Percentiles rank a stretch among this genome's conserved stretches.
Conservation (phyloP, 2,797 vertebrate genomes). For the Ptychobarbus kaznakovi region DNA sequence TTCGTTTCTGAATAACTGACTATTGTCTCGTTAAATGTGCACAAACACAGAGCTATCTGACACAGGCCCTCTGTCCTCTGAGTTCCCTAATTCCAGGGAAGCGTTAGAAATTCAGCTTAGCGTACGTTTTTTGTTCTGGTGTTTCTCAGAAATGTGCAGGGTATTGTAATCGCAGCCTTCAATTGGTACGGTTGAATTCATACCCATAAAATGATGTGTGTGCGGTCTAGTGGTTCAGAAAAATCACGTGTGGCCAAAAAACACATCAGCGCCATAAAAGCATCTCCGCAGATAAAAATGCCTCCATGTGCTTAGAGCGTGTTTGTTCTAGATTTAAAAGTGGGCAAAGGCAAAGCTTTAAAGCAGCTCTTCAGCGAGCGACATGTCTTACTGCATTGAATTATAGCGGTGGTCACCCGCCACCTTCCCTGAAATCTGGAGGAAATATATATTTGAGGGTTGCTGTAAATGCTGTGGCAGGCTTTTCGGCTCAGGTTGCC, state of each 20-base stretch:
- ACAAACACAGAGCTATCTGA: slow-evolving; percentile 20
- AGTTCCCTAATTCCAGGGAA: slow-evolving; percentile 32
- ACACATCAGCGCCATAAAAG: slow-evolving; percentile 1
- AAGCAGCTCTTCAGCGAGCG: background rate
- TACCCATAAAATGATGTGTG: slow-evolving; percentile 37
- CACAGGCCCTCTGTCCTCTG: slow-evolving; percentile 8
- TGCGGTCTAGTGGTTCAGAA: slow-evolving; percentile 37
- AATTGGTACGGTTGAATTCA: slow-evolving; percentile 35
- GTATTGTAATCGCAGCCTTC: slow-evolving; percentile 35
- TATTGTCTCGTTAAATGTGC: background rate
- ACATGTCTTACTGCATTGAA: slow-evolving; percentile 4
- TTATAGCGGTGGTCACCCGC: slow-evolving; percentile 30
- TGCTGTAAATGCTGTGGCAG: slow-evolving; percentile 31
- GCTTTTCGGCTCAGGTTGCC: background rate
- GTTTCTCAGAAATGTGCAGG: slow-evolving; percentile 48
- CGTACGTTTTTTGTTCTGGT: slow-evolving; percentile 6
- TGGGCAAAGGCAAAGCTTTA: background rate
- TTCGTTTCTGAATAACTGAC: background rate
- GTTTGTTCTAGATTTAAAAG: slow-evolving; percentile 29
- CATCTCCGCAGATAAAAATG: slow-evolving; percentile 26
- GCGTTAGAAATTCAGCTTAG: slow-evolving; percentile 29
- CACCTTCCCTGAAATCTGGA: slow-evolving; percentile 15
- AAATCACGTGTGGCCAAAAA: slow-evolving; percentile 21
- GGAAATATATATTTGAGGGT: slow-evolving; percentile 38
- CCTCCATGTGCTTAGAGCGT: background rate